phyloP scores from a whole-genome alignment of 2,797 vertebrate species.

The Rousettus madagascariensis region DNA sequence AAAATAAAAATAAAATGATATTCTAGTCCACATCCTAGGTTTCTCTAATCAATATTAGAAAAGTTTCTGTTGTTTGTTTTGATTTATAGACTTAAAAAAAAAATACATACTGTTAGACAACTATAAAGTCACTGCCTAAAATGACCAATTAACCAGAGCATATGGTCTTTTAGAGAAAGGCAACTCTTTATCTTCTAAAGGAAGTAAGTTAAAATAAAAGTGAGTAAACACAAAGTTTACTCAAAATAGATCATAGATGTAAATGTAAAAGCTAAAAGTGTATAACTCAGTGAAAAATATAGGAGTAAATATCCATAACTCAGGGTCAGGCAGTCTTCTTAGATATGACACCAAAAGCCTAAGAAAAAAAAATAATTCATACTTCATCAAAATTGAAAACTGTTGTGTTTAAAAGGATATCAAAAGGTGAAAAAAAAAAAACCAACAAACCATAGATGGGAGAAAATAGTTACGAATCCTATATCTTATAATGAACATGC shows the following conservation, averaged over 20 bases:
- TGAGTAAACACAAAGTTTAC: not conserved
- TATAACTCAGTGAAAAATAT: not conserved
- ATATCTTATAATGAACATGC: not conserved
- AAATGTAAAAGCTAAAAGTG: not conserved
- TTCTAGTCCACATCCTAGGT: not conserved
- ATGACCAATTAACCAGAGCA: not conserved
- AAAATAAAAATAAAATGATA: not conserved
- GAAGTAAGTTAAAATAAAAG: not conserved
- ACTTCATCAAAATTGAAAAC: not conserved
- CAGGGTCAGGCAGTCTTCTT: not conserved
- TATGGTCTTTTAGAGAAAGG: not conserved
- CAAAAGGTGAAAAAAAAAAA: not conserved
- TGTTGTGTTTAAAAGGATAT: not conserved
- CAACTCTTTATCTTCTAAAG: not conserved
- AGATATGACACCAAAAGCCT: not conserved
- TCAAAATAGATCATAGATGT: not conserved
- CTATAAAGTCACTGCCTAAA: not conserved
- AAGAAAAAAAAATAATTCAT: not conserved
- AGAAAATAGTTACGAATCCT: slow-evolving; percentile 20
- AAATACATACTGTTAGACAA: not conserved
- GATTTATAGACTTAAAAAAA: not conserved
- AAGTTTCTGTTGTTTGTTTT: not conserved
- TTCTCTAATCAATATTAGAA: not conserved
- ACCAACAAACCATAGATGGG: not conserved
- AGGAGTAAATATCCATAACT: not conserved